phyloP scores from a whole-genome alignment of 37 sponge, comb jelly and placozoan species.

The Ephydatia muelleri region DNA sequence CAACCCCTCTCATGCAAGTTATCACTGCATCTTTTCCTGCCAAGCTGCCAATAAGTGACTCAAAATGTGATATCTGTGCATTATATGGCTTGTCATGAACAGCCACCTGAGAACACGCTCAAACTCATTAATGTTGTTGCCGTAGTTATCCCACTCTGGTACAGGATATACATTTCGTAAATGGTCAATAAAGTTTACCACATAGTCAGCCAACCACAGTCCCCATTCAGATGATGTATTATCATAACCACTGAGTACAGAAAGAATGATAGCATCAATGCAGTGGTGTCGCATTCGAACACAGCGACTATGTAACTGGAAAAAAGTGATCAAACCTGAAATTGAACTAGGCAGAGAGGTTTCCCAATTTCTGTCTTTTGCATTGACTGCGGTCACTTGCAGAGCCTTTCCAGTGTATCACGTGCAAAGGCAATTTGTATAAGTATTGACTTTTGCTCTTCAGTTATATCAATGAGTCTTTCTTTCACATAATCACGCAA shows the following conservation, averaged over 20 bases:
- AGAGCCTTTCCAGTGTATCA: background rate
- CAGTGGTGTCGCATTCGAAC: background rate
- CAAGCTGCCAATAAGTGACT: background rate
- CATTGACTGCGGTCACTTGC: background rate
- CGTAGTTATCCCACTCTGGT: background rate
- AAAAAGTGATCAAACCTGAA: background rate
- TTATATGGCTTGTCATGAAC: background rate
- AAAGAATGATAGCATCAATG: background rate
- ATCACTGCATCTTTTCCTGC: background rate
- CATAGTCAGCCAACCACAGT: background rate
- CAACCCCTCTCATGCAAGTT: background rate
- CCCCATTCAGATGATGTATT: background rate
- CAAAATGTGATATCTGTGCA: background rate
- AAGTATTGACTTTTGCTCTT: background rate
- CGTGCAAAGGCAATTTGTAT: background rate
- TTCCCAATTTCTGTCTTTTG: background rate
- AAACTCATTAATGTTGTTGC: background rate
- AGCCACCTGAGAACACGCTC: background rate
- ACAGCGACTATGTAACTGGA: background rate
- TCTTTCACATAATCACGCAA: background rate
- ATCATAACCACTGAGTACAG: background rate
- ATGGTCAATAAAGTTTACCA: background rate
- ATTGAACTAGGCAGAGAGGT: background rate
- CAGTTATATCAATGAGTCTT: background rate
- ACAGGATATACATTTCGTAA: background rate